Conservation (phyloP, 2,797 vertebrate species). For the Alcedo quadribrachys region DNA sequence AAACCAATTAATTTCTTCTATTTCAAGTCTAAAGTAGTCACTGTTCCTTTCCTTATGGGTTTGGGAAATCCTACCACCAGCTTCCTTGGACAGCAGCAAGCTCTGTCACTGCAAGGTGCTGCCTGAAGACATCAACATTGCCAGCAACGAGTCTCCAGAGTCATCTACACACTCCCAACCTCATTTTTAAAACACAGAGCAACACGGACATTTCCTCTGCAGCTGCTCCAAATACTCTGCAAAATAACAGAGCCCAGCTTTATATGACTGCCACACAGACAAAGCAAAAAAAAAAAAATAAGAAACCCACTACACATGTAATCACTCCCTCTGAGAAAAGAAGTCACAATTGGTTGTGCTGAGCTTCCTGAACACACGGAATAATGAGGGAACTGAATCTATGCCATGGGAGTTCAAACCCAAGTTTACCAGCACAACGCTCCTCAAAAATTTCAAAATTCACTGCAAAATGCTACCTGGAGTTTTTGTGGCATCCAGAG, state of each 20-base stretch:
- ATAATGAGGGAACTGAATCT: slow-evolving; percentile 64
- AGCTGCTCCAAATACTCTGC: slow-evolving; percentile 23
- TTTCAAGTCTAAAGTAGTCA: not conserved
- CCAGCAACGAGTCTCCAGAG: slow-evolving; percentile 4
- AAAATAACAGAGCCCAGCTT: slow-evolving; percentile 41
- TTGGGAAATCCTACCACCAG: not conserved
- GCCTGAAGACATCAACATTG: not conserved
- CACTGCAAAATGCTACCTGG: slow-evolving; percentile 37
- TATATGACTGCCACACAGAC: slow-evolving; percentile 2
- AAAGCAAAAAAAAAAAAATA: not conserved
- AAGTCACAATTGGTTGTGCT: slow-evolving; percentile 1
- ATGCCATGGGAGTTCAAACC: slow-evolving; percentile 52
- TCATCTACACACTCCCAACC: not conserved
- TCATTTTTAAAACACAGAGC: slow-evolving; percentile 10
- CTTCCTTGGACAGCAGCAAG: not conserved
- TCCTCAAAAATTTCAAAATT: slow-evolving; percentile 44
- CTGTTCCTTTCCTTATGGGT: not conserved
- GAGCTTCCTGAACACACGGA: slow-evolving; percentile 14
- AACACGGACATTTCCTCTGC: not conserved
- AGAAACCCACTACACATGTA: slow-evolving; percentile 32
- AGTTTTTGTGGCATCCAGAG: slow-evolving; percentile 36
- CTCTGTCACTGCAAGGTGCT: not conserved
- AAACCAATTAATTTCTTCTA: accelerated
- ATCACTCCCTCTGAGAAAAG: slow-evolving; percentile 71
- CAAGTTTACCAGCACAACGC: slow-evolving; percentile 6